Evolutionary conservation across 1,140 invertebrate genomes (phyloP), one percentile per base, ranked within the genome.

Genomic region (Drosophila subobscura): DNA sequence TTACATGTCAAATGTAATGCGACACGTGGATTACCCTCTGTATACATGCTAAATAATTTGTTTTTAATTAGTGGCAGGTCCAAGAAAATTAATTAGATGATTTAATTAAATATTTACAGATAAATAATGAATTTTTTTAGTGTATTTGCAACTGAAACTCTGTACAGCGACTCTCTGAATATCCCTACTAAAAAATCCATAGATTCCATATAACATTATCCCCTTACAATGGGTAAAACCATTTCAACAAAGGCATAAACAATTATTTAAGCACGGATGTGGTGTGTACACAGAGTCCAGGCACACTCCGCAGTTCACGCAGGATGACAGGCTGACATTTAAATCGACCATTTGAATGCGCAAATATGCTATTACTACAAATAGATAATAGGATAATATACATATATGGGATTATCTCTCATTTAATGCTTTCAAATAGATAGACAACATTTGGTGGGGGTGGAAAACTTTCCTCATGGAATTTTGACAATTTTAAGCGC

Each of bases 401-500:
- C 22, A 10, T 41, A 27, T 45, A 33, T 46, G 37, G 5, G 33
- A 6, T 37, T 56, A 49, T 63, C 54, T 40, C 22, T 22, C 53
- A 33, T 37, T 64, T 73, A 47, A 73, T 53, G 70, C 59, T 57
- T 73, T 73, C 64, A 73, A 56, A 37, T 53, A 2, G 10, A 4
- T 8, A 7, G 0, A 14, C 27, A 22, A 12, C 16, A 20, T 20
- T 20, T 1, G 16, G 16, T 53, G 49, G 23, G 16, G 20, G 3
- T 7, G 3, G 3, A 51, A 64, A 47, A 16, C n/a, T 57, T 41
- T 52, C 44, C 46, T 59, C 63, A 64, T 65, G 47, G 58, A 49
- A 76, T 66, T 76, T 12, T 76, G 68, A 71, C 65, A 85, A 63
- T 77, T 85, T 79, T 77, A 60, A 71, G 59, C 64, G 70, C 49